These are phyloP conservation scores for Andrena flavipes DNA, from an alignment of 2,888 invertebrate genomes.

Conservation along the genomic window DNA sequence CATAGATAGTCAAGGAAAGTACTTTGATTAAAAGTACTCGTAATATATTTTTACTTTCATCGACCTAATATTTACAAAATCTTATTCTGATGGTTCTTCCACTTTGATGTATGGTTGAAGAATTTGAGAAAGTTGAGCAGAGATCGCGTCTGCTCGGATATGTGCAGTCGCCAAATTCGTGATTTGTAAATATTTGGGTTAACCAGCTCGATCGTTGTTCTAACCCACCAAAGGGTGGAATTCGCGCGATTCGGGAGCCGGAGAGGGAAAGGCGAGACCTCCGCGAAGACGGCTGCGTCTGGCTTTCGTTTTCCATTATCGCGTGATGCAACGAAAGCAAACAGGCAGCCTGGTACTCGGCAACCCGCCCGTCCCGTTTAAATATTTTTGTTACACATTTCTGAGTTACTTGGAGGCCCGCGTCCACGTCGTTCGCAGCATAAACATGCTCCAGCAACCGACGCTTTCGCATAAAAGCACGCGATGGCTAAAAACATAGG, in stretches of 20 bases:
- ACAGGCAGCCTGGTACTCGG: conserved; percentile 62
- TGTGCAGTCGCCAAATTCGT: background rate
- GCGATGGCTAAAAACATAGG: conserved; percentile 52
- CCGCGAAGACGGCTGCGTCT: conserved; percentile 48
- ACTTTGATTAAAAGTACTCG: too few relatives aligned
- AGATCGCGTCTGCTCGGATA: too few relatives aligned
- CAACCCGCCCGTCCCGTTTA: conserved; percentile 76
- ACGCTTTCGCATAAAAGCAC: conserved; percentile 59
- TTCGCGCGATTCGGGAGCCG: conserved; percentile 26
- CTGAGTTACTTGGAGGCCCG: conserved; percentile 71
- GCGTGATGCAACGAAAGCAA: conserved; percentile 73
- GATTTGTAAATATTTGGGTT: background rate
- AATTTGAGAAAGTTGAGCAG: too few relatives aligned
- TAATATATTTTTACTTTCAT: too few relatives aligned
- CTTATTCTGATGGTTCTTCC: too few relatives aligned
- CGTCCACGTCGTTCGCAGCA: conserved; percentile 47
- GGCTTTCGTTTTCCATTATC: conserved; percentile 69
- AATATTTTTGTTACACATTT: conserved; percentile 80
- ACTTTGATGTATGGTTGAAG: too few relatives aligned
- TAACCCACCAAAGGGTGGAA: background rate
- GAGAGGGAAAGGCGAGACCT: conserved; percentile 33
- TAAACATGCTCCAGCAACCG: conserved; percentile 62
- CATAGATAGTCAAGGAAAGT: too few relatives aligned
- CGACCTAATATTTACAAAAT: too few relatives aligned
- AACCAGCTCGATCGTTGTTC: background rate